These are phyloP conservation scores for Plagodis pulveraria DNA, from an alignment of 2,888 invertebrate species.

Conservation along the genomic window DNA sequence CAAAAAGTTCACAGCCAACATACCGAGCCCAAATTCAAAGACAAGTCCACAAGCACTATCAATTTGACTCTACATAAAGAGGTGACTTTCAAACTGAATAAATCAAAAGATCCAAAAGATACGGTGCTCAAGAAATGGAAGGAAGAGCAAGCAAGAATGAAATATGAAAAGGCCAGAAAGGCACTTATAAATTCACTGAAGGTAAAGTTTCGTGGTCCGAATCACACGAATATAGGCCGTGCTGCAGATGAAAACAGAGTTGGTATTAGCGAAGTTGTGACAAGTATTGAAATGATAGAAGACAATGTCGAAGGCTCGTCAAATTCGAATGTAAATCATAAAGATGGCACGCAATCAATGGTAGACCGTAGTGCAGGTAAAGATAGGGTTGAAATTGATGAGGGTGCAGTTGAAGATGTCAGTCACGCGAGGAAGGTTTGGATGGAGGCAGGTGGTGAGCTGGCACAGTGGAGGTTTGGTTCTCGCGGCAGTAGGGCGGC, in stretches of 20 bases:
- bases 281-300: conserved; percentile 65
- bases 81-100: conserved; percentile 45
- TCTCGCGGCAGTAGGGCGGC: conserved; percentile 75
- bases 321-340: conserved; percentile 73
- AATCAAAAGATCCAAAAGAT: conserved; percentile 50
- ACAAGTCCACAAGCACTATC: conserved; percentile 53
- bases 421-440: conserved; percentile 77
- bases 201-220: conserved; percentile 62
- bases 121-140: conserved; percentile 72
- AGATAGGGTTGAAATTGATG: conserved; percentile 56
- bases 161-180: conserved; percentile 68
- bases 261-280: conserved; percentile 56
- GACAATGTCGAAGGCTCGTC: conserved; percentile 77
- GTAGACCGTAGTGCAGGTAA: conserved; percentile 42
- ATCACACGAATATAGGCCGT: conserved; percentile 51
- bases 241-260: conserved; percentile 52
- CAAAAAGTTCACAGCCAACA: conserved; percentile 32
- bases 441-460: conserved; percentile 77
- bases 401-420: conserved; percentile 55
- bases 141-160: conserved; percentile 64
- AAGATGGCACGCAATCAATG: conserved; percentile 41
- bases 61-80: conserved; percentile 43
- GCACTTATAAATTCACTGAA: conserved; percentile 77
- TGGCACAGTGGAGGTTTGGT: conserved; percentile 75
- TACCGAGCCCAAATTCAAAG: conserved; percentile 40